Conservation (phyloP, 1,140 invertebrate species). For the Hirudo medicinalis region DNA sequence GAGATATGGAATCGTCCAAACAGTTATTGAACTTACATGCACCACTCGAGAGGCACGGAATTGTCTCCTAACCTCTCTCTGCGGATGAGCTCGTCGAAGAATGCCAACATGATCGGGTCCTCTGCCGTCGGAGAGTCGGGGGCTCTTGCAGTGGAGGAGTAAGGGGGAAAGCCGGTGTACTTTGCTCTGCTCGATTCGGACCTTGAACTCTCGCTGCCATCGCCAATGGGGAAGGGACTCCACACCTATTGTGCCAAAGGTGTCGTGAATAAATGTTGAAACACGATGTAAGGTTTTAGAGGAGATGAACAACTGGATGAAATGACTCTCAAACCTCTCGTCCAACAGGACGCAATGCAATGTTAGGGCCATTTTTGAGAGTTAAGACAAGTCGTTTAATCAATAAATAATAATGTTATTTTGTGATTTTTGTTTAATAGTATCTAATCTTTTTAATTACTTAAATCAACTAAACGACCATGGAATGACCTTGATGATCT, state of each 20-base stretch:
- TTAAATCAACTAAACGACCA: background rate
- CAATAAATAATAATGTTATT: too few species aligned
- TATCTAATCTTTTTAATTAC: background rate
- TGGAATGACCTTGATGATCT: slow-evolving; percentile 66
- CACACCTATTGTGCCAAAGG: slow-evolving; percentile 52
- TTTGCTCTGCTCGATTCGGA: slow-evolving; percentile 51
- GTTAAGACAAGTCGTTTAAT: background rate
- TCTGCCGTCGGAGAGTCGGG: slow-evolving; percentile 70
- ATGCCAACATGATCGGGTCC: slow-evolving; percentile 87
- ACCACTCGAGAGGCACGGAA: background rate
- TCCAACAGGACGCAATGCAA: background rate
- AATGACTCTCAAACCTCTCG: too few species aligned
- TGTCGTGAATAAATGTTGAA: background rate
- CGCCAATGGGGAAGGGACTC: slow-evolving; percentile 56
- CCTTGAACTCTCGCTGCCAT: slow-evolving; percentile 44
- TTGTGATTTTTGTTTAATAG: background rate
- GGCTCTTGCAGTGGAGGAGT: slow-evolving; percentile 69
- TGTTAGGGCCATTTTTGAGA: background rate
- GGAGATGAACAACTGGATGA: too few species aligned
- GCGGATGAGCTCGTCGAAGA: slow-evolving; percentile 83
- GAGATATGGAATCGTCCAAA: too few species aligned
- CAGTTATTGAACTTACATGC: background rate
- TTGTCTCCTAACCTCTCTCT: slow-evolving; percentile 50
- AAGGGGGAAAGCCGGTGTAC: slow-evolving; percentile 45
- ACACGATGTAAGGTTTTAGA: too few species aligned